Base-by-base conservation (phyloP, 2,797 vertebrate genomes). In the Mus spretus region DNA sequence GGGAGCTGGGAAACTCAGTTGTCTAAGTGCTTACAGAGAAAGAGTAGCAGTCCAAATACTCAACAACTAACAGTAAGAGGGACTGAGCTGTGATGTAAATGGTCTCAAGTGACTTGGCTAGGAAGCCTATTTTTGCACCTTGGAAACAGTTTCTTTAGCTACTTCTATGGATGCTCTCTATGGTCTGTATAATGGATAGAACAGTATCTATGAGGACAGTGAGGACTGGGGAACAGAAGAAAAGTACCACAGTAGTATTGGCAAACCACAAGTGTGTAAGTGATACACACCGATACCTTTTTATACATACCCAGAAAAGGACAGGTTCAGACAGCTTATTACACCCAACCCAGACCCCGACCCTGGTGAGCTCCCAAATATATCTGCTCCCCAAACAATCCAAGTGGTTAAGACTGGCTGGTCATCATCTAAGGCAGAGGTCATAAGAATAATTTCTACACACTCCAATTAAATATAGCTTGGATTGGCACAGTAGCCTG, bases 171-270 rank as follows among this genome's bases (percentile, higher is more conserved):
- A 44, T 44, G 61, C 78, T 55, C n/a, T 88, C 72, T 77, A 63
- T 77, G n/a, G 3, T 75, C 94, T 96, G 65, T 85, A 65, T 93
- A 94, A 82, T 89, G 72, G n/a, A 34, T 57, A 19, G 82, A 67
- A 78, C 15, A 20, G 40, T 61, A 80, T 19, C 13, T 74, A 75
- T 22, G 34, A 89, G 22, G 34, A 50, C 19, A 67, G 26, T 40
- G 15, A 89, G 37, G 57, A 74, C 50, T 75, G 77, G 83, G 85
- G 67, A 81, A 82, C n/a, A 50, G 2, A 57, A 50, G 75, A 47
- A 77, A 94, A 79, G 65, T 20, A 90, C 0, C n/a, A 37, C 57
- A 34, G 53, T 19, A 47, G 77, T 40, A 37, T 6, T 72, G 79
- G 81, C 22, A 84, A 63, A 78, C 0, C 72, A 6, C 15, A 47